Evolutionary conservation across 2,797 vertebrate species (phyloP).

Genomic region (Distichodus sexfasciatus): DNA sequence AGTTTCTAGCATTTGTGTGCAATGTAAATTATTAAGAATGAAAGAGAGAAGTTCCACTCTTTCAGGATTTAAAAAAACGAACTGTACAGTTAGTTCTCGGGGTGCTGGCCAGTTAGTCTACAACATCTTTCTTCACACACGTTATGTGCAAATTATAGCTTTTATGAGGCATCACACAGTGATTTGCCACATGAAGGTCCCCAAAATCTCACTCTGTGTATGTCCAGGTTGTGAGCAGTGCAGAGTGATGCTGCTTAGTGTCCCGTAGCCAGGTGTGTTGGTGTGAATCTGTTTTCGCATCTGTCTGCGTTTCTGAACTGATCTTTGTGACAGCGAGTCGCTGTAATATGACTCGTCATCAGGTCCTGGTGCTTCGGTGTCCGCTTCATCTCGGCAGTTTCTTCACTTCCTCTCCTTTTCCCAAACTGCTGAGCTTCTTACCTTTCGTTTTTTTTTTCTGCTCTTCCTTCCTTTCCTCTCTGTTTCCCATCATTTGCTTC

Average conservation of each 20-base stretch:
- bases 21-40: no score
- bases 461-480: constrained; percentile 52
- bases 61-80: no score
- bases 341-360: constrained; percentile 2
- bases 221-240: neutral
- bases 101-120: no score
- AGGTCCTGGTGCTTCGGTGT: neutral
- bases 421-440: neutral
- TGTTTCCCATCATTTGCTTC: constrained; percentile 73
- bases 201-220: no score
- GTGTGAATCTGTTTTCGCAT: neutral
- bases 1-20: no score
- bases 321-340: neutral
- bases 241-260: neutral
- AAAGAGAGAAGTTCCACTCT: no score
- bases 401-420: neutral
- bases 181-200: no score
- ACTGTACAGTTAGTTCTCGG: no score
- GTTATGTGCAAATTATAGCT: no score
- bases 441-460: constrained; percentile 61
- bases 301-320: neutral
- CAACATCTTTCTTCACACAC: no score
- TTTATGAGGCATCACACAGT: no score
- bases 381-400: constrained; percentile 47
- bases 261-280: neutral